These are phyloP conservation scores for Carassius gibelio DNA, from an alignment of 2,113 vertebrate species.

Conservation along the genomic window DNA sequence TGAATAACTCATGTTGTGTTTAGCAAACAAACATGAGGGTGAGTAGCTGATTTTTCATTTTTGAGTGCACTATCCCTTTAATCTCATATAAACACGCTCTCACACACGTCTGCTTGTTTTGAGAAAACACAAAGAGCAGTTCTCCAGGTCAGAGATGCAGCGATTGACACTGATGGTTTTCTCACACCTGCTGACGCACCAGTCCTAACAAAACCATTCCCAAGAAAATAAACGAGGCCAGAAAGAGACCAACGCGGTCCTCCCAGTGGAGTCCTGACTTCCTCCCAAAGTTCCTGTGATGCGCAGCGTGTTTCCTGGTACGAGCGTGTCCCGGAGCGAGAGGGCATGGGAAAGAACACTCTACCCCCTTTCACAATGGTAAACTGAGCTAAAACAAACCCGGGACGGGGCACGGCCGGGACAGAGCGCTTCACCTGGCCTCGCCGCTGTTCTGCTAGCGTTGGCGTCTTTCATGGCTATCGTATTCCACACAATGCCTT, in stretches of 20 bases:
- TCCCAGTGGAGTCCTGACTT: conserved; percentile 51
- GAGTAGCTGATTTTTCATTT: neutral
- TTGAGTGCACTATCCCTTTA: neutral
- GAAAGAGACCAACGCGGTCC: neutral
- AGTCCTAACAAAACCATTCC: conserved; percentile 27
- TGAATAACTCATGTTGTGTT: neutral
- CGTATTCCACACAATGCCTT: conserved; percentile 55
- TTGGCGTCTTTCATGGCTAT: conserved; percentile 57
- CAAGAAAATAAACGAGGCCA: conserved; percentile 9
- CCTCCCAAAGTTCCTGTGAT: conserved; percentile 52
- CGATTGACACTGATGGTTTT: conserved; percentile 8
- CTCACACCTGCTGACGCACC: conserved; percentile 55
- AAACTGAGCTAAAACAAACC: conserved; percentile 62
- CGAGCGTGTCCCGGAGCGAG: conserved; percentile 48
- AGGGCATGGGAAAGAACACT: conserved; percentile 62
- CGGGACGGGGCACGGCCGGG: conserved; percentile 46
- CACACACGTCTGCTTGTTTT: conserved; percentile 32
- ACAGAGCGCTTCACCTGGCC: conserved; percentile 56
- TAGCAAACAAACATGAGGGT: conserved; percentile 1
- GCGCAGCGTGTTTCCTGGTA: conserved; percentile 57
- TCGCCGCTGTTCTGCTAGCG: conserved; percentile 42
- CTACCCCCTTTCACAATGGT: conserved; percentile 31
- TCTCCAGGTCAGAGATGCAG: conserved; percentile 37
- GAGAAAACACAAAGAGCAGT: conserved; percentile 28
- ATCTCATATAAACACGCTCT: neutral